A percentile compares a stretch with the other conserved stretches of the same genome.
Conservation (phyloP, 2,797 vertebrate genomes). For the Denticeps clupeoides region DNA sequence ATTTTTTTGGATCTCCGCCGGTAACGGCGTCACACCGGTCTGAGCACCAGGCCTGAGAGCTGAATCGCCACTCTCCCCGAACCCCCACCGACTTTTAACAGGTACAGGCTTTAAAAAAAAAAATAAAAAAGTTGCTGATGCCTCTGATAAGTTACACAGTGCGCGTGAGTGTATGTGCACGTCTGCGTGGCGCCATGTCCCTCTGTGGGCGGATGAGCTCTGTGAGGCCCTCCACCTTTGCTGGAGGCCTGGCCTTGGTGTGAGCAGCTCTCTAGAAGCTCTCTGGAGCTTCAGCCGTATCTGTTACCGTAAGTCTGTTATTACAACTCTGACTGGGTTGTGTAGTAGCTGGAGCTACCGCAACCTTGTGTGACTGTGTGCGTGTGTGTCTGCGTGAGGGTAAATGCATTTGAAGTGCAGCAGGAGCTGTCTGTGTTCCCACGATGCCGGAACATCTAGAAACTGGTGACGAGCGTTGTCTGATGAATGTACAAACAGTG, state of each 20-base stretch:
- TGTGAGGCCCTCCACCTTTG: conserved; percentile 20
- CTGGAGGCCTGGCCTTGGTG: not conserved
- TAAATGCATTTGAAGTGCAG: not conserved
- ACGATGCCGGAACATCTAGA: no score
- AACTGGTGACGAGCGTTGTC: no score
- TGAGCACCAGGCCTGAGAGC: conserved; percentile 24
- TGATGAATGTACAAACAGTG: no score
- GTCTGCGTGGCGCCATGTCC: conserved; percentile 13
- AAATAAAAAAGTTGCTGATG: conserved; percentile 40
- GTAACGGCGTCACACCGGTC: conserved; percentile 33
- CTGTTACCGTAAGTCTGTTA: no score
- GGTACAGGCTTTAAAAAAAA: no score
- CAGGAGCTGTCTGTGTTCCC: conserved; percentile 1
- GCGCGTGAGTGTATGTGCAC: conserved; percentile 1
- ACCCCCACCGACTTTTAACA: conserved; percentile 31
- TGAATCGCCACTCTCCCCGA: conserved; percentile 26
- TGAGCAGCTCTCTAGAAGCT: not conserved
- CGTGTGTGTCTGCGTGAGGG: conserved; percentile 2
- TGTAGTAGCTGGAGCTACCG: no score
- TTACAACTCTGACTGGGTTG: no score
- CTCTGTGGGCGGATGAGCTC: conserved; percentile 20
- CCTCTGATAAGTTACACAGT: conserved; percentile 22
- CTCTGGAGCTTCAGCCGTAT: not conserved
- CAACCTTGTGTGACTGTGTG: conserved; percentile 8
- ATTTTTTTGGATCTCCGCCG: conserved; percentile 36